These are phyloP conservation scores for Anthopleura xanthogrammica DNA, from an alignment of 92 coral and sea anemone species.

Conservation along the genomic window DNA sequence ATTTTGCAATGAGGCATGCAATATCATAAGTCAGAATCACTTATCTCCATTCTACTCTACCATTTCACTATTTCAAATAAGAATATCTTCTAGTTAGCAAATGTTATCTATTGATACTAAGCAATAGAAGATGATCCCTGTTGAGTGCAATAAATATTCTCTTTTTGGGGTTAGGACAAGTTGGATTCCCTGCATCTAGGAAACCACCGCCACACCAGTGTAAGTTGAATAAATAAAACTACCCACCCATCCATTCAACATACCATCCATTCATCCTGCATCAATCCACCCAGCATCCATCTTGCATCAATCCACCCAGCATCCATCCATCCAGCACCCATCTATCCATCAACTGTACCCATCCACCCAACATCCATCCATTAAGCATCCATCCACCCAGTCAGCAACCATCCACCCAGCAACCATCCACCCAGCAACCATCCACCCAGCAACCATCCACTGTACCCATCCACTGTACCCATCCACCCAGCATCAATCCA, in stretches of 20 bases:
- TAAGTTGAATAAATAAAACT: not conserved
- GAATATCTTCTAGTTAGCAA: not conserved
- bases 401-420: too few relatives aligned
- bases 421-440: too few relatives aligned
- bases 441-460: too few relatives aligned
- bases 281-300: not conserved
- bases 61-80: not conserved
- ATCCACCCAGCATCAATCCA: too few relatives aligned
- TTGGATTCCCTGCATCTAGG: not conserved
- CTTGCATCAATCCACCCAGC: not conserved
- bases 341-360: not conserved
- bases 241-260: not conserved
- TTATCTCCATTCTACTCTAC: not conserved
- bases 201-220: not conserved
- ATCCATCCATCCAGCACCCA: not conserved
- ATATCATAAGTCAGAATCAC: too few relatives aligned
- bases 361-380: not conserved
- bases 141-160: slow-evolving; percentile 2
- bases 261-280: not conserved
- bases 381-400: not conserved
- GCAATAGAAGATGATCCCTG: not conserved
- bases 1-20: too few relatives aligned
- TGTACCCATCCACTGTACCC: too few relatives aligned
- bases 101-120: not conserved
- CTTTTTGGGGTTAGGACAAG: slow-evolving; percentile 9